Conservation (phyloP, 2,797 vertebrate genomes). For the Apodemus agrarius region DNA sequence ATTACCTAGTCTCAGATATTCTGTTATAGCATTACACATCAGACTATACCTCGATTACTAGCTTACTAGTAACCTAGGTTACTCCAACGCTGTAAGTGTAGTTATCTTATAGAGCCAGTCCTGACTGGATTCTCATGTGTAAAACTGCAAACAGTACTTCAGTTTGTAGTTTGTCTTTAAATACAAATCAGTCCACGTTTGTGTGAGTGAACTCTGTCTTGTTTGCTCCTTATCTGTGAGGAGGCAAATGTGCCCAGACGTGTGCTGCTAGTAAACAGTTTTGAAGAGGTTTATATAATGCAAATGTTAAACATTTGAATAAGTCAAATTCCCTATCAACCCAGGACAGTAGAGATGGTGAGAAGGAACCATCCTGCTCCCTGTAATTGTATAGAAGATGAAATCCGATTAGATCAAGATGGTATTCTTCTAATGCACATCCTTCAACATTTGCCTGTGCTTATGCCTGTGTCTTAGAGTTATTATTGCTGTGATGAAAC, state of each 20-base stretch:
- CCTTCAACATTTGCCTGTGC: neutral
- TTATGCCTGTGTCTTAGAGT: neutral
- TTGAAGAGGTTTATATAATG: neutral
- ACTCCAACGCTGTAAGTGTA: neutral
- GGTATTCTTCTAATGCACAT: neutral
- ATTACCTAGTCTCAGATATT: no score
- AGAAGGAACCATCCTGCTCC: neutral
- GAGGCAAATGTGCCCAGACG: neutral
- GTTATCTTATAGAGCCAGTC: neutral
- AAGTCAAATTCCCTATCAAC: neutral
- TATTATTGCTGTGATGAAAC: neutral
- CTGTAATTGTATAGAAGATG: neutral
- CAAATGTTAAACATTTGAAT: conserved; percentile 31
- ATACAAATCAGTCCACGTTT: neutral
- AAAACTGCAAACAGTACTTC: neutral
- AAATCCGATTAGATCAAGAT: neutral
- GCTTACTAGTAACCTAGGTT: no score
- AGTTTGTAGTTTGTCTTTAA: neutral
- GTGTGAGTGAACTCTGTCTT: neutral
- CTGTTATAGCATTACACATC: no score
- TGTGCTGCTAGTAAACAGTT: neutral
- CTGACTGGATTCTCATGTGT: neutral
- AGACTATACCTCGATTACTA: no score
- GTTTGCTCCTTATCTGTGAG: neutral
- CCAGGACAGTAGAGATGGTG: neutral